phyloP scores from a whole-genome alignment of 2,797 vertebrate species.

The Coccyzus lansbergi region DNA sequence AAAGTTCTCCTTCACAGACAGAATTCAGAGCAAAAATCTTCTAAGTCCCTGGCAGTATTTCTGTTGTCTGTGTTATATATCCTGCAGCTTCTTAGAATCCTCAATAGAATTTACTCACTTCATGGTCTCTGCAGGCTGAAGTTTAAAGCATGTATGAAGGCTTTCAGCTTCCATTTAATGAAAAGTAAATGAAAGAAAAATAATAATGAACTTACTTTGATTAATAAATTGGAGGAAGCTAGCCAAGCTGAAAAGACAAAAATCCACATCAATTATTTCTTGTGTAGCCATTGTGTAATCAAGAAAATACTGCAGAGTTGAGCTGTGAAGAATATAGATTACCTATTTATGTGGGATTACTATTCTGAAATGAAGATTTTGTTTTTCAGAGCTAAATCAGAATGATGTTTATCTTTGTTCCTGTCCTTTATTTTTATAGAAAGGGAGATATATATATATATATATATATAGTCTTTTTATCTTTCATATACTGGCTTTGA shows the following conservation, averaged over 20 bases:
- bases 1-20: background rate
- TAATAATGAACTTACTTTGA: background rate
- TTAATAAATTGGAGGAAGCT: background rate
- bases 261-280: background rate
- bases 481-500: background rate
- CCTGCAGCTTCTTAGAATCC: background rate
- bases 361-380: background rate
- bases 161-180: background rate
- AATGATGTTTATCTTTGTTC: background rate
- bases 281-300: accelerated
- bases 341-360: background rate
- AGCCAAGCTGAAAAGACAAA: background rate
- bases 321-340: background rate
- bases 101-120: background rate
- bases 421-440: background rate
- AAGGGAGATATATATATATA: background rate
- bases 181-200: background rate
- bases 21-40: background rate
- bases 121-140: background rate
- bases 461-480: background rate
- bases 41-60: background rate
- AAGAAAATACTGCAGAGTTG: background rate
- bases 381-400: background rate
- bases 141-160: background rate
- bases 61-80: background rate